Evolutionary conservation across 2,113 vertebrate genomes (phyloP), one percentile per base, ranked within the genome.

Genomic region (Propithecus coquereli): DNA sequence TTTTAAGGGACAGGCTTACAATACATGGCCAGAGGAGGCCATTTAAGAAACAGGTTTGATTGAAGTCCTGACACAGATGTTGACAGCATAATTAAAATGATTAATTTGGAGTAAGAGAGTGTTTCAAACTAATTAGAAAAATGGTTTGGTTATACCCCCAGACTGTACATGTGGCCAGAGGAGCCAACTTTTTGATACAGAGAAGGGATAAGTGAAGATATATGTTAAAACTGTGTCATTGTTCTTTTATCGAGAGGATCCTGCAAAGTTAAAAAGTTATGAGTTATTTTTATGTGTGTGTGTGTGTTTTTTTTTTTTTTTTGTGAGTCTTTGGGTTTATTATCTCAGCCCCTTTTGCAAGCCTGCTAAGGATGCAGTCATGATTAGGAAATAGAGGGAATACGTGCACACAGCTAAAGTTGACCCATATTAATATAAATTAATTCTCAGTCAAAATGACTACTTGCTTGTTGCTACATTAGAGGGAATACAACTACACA

Each of bases 81-180:
- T 98, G 98, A 98, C 97, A 98, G 95, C 94, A 96, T 98, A 97
- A 98, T 98, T 98, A 98, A 98, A 98, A 98, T 98, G 97, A 98
- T 98, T 98, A 97, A 98, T 98, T 97, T 98, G 90, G 59, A 97
- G 84, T 80, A 95, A 95, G 83, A 97, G 83, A 96, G 59, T 97
- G 96, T 95, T 98, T 98, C 97, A 97, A 94, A 97, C 95, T 98
- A 97, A 97, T 97, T 98, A 97, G 95, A 97, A 98, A 97, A 91
- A 96, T 97, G 54, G 11, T 63, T 88, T 86, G 86, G 59, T 84
- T 95, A 52, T 97, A 95, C 79, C 18, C 90, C 47, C 86, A 97
- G 95, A 96, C 96, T 97, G 77, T 95, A 71, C 74, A 65, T 87
- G 47, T 97, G 97, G 94, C 91, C 30, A 0, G 37, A 52, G 57